Percentiles rank a stretch among this genome's conserved stretches.
phyloP scores from a whole-genome alignment of 2,888 invertebrate species.

The Molanna angustata region DNA sequence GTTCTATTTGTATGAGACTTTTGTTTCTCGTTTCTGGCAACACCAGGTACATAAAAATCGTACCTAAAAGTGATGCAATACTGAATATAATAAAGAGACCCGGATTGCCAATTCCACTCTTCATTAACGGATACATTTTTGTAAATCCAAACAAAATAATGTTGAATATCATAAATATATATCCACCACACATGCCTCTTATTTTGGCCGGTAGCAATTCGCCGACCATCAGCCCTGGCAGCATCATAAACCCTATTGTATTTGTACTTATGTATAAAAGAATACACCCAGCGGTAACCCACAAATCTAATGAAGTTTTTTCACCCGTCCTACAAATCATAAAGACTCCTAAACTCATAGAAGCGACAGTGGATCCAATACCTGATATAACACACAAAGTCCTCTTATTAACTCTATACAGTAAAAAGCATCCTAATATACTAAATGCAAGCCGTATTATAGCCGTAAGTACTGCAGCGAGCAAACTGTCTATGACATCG shows the following conservation, averaged over 20 bases:
- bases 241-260: slow-evolving; percentile 69
- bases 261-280: slow-evolving; percentile 72
- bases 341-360: slow-evolving; percentile 57
- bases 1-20: slow-evolving; percentile 70
- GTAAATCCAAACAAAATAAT: slow-evolving; percentile 64
- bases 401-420: slow-evolving; percentile 64
- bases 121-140: slow-evolving; percentile 67
- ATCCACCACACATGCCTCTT: slow-evolving; percentile 70
- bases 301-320: slow-evolving; percentile 39
- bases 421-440: slow-evolving; percentile 61
- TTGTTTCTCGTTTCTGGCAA: slow-evolving; percentile 74
- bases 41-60: slow-evolving; percentile 63
- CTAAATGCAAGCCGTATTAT: slow-evolving; percentile 63
- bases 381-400: slow-evolving; percentile 65
- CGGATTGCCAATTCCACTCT: slow-evolving; percentile 56
- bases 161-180: slow-evolving; percentile 71
- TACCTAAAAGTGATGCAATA: slow-evolving; percentile 58
- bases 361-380: slow-evolving; percentile 62
- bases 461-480: slow-evolving; percentile 69
- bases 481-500: slow-evolving; percentile 50
- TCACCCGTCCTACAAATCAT: slow-evolving; percentile 44
- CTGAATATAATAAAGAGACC: slow-evolving; percentile 74
- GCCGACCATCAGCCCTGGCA: slow-evolving; percentile 73
- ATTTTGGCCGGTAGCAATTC: slow-evolving; percentile 73
- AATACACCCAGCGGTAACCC: slow-evolving; percentile 51